Percentiles rank a stretch among this genome's conserved stretches.
Conservation (phyloP, 2,113 vertebrate genomes). For the Bambusicola thoracicus region DNA sequence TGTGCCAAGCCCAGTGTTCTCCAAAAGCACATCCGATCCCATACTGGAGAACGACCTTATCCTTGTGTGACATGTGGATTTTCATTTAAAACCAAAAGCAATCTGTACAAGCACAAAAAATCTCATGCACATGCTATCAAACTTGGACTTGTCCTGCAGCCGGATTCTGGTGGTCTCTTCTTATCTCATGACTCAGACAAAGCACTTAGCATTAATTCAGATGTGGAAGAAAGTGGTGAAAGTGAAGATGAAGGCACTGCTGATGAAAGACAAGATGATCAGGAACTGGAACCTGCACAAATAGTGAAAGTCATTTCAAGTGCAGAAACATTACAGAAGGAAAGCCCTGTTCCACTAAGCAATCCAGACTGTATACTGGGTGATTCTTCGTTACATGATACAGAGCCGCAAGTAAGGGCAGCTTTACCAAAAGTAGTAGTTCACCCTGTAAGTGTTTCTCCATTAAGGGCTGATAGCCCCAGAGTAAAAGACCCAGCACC, state of each 20-base stretch:
- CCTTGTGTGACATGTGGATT: constrained; percentile 98
- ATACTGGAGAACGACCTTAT: constrained; percentile 97
- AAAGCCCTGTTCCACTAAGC: constrained; percentile 66
- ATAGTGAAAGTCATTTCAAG: constrained; percentile 74
- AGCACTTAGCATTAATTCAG: constrained; percentile 90
- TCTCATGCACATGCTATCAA: constrained; percentile 98
- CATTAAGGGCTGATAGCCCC: constrained; percentile 87
- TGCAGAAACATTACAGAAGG: constrained; percentile 79
- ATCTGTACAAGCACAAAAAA: constrained; percentile 99
- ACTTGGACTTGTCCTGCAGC: constrained; percentile 89
- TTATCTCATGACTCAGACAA: constrained; percentile 91
- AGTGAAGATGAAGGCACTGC: constrained; percentile 91
- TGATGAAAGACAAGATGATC: constrained; percentile 81
- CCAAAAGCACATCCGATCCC: constrained; percentile 96
- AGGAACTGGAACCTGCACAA: constrained; percentile 83
- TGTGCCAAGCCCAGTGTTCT: constrained; percentile 98
- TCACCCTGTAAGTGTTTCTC: constrained; percentile 88
- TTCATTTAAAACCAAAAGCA: constrained; percentile 99
- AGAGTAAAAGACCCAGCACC: constrained; percentile 82
- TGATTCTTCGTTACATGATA: constrained; percentile 76
- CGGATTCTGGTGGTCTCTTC: constrained; percentile 86
- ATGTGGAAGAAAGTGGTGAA: constrained; percentile 92
- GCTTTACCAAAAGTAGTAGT: constrained; percentile 94
- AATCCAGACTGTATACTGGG: constrained; percentile 69
- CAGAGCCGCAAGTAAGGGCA: constrained; percentile 82